A percentile compares a stretch with the other conserved stretches of the same genome.
Evolutionary conservation across 2,797 vertebrate genomes (phyloP).

Genomic region (Morus bassanus): DNA sequence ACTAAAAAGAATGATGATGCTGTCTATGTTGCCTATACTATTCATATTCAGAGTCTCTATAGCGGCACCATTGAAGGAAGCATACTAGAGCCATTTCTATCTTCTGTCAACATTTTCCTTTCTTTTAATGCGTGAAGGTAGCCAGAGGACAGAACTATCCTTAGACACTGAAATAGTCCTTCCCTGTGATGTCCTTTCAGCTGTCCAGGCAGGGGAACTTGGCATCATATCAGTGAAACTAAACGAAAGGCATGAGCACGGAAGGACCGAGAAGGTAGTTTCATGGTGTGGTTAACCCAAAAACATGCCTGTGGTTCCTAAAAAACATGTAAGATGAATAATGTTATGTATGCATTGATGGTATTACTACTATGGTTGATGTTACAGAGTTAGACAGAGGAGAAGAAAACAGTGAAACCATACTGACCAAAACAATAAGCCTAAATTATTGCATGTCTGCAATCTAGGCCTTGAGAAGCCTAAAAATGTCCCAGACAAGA

Average conservation of each 20-base stretch:
- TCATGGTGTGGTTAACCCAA: not conserved
- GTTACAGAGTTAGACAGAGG: not conserved
- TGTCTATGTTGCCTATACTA: not conserved
- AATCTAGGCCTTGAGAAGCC: not conserved
- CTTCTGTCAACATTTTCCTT: not conserved
- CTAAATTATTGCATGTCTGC: not conserved
- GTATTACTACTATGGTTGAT: not conserved
- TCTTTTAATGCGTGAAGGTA: not conserved
- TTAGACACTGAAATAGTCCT: not conserved
- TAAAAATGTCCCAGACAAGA: not conserved
- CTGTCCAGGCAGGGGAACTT: not conserved
- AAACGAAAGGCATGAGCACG: not conserved
- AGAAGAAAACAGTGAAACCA: not conserved
- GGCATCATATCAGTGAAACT: not conserved
- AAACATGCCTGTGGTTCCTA: not conserved
- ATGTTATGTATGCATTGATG: not conserved
- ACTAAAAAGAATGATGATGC: not conserved
- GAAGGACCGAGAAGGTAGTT: not conserved
- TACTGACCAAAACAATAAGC: not conserved
- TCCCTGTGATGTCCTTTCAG: not conserved
- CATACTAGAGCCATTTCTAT: not conserved
- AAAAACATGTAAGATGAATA: not conserved
- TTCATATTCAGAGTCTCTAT: not conserved
- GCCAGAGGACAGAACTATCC: not conserved
- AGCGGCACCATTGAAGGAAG: not conserved